Evolutionary conservation across 2,797 vertebrate genomes (phyloP).

Genomic region (Pipistrellus pipistrellus): DNA sequence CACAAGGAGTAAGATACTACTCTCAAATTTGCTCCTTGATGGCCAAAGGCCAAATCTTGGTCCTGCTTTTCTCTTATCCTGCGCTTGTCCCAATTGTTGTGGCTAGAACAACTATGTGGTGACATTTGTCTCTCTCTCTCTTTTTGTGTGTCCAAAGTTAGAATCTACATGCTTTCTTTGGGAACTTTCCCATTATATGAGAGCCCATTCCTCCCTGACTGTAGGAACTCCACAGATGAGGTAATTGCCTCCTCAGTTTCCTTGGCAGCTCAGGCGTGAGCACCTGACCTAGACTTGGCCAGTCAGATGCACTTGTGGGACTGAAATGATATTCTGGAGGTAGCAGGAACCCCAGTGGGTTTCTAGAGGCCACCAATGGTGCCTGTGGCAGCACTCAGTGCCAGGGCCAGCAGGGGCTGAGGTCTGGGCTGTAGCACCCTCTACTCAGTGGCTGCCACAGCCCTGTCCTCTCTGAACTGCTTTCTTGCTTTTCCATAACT

Average conservation of each 20-base stretch:
- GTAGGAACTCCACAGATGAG: background rate
- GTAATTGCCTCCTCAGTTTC: background rate
- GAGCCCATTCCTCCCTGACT: background rate
- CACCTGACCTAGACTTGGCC: background rate
- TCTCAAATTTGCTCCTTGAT: background rate
- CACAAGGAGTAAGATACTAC: background rate
- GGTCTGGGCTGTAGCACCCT: background rate
- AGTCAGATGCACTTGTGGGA: background rate
- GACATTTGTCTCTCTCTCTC: background rate
- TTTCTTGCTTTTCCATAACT: background rate
- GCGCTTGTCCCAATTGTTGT: background rate
- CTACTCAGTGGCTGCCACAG: background rate
- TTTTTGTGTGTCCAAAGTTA: background rate
- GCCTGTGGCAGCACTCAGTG: rapidly evolving
- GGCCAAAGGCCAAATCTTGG: background rate
- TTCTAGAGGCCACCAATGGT: background rate
- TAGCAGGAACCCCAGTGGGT: background rate
- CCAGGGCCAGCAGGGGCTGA: background rate
- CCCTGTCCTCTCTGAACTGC: background rate
- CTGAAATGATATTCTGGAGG: background rate
- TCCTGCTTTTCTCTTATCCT: background rate
- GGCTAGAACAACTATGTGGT: background rate
- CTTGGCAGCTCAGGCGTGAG: background rate
- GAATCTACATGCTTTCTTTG: background rate
- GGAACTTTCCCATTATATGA: background rate